Percentiles rank a stretch among this genome's conserved stretches.
Conservation (phyloP, 2,888 invertebrate genomes). For the Tubulanus polymorphus region DNA sequence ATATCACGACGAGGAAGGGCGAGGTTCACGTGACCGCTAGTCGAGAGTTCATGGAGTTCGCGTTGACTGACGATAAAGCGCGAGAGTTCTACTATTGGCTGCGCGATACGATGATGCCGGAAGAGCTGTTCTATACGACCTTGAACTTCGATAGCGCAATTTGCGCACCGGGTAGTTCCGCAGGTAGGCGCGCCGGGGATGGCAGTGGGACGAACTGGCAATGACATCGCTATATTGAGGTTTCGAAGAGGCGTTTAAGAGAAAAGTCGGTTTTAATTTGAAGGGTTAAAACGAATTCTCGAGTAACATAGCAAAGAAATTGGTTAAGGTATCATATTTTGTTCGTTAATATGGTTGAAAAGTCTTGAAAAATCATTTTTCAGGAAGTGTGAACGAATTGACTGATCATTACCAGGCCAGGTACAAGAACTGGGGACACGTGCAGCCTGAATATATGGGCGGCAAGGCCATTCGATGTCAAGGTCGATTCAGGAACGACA, state of each 20-base stretch:
- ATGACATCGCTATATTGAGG: too few species aligned
- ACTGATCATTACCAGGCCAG: too few species aligned
- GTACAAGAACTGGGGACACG: background rate
- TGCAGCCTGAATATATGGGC: background rate
- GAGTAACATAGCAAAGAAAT: too few species aligned
- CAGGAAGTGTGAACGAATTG: too few species aligned
- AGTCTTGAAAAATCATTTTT: too few species aligned
- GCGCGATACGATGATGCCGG: slow-evolving; percentile 30
- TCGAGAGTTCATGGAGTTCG: slow-evolving; percentile 33
- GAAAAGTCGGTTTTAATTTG: too few species aligned
- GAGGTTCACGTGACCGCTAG: slow-evolving; percentile 27
- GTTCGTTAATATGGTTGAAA: too few species aligned
- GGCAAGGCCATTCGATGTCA: too few species aligned
- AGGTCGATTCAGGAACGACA: background rate
- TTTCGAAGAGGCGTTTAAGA: too few species aligned
- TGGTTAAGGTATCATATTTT: too few species aligned
- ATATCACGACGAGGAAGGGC: slow-evolving; percentile 25
- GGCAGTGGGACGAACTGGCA: too few species aligned
- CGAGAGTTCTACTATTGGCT: slow-evolving; percentile 32
- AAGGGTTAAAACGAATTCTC: too few species aligned
- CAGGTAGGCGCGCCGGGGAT: slow-evolving; percentile 22
- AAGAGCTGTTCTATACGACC: slow-evolving; percentile 40
- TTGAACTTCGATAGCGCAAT: slow-evolving; percentile 35
- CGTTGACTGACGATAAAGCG: slow-evolving; percentile 28
- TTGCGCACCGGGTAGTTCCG: slow-evolving; percentile 32